phyloP scores from a whole-genome alignment of 37 sponge, comb jelly and placozoan genomes.

The Diacarnus erythraeanus region DNA sequence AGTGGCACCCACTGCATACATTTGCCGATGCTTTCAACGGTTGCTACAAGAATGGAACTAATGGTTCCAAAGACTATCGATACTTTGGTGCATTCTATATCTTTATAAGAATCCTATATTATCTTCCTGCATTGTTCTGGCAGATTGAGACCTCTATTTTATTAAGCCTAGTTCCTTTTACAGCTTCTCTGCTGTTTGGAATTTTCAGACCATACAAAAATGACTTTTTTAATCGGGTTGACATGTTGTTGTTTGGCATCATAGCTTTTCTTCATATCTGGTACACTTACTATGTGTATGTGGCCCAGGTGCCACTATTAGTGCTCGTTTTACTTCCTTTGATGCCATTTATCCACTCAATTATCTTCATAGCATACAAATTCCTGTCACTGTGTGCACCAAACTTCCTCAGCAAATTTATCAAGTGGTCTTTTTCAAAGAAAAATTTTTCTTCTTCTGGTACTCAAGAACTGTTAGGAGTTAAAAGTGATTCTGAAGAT shows the following conservation, averaged over 20 bases:
- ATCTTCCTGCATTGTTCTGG: not conserved
- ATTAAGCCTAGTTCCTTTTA: not conserved
- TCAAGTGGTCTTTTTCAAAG: not conserved
- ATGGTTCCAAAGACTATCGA: slow-evolving; percentile 30
- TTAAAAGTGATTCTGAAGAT: not conserved
- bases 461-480: not conserved
- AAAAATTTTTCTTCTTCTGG: not conserved
- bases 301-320: not conserved
- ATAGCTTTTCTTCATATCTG: not conserved
- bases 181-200: not conserved
- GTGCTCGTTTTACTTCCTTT: not conserved
- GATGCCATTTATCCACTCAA: not conserved
- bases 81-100: slow-evolving; percentile 38
- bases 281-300: not conserved
- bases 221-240: slow-evolving; percentile 1
- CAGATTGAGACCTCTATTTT: not conserved
- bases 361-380: not conserved
- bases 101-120: not conserved
- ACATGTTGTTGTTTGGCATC: not conserved
- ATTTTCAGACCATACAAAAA: slow-evolving; percentile 4
- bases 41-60: slow-evolving; percentile 44
- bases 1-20: slow-evolving; percentile 22
- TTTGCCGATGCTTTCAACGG: slow-evolving; percentile 34
- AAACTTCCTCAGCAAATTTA: not conserved
- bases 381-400: not conserved